These are phyloP conservation scores for Orycteropus afer DNA, from an alignment of 2,113 vertebrate genomes.

Conservation along the genomic window DNA sequence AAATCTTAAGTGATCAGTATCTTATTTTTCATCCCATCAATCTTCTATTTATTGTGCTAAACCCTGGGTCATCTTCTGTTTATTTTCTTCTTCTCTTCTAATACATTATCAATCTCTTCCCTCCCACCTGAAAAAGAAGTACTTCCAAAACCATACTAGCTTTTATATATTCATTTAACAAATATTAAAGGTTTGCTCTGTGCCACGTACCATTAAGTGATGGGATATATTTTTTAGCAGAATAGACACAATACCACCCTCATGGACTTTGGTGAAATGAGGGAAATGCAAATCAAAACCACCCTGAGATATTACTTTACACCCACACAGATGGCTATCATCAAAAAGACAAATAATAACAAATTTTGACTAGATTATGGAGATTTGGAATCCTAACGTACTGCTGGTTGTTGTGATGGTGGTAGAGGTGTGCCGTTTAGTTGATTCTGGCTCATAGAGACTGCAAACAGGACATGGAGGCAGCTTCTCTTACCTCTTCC, in stretches of 20 bases:
- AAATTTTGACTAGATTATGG: background rate
- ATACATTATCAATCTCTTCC: background rate
- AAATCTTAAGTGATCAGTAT: background rate
- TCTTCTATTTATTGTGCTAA: conserved; percentile 14
- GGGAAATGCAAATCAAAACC: conserved; percentile 33
- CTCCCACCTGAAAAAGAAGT: background rate
- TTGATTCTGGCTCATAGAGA: background rate
- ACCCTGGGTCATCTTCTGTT: background rate
- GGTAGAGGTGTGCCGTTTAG: background rate
- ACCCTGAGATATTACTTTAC: background rate
- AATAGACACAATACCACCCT: background rate
- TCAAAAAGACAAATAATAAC: background rate
- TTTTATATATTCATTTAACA: conserved; percentile 28
- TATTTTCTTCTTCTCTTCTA: background rate
- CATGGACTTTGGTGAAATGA: background rate
- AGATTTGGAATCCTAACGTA: background rate
- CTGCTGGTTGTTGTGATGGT: background rate
- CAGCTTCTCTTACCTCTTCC: no score
- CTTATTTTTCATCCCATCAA: background rate
- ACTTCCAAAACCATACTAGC: background rate
- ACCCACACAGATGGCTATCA: background rate
- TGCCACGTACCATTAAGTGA: background rate
- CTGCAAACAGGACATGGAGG: no score
- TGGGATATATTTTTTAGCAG: conserved; percentile 24
- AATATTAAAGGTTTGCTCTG: background rate